Conservation (phyloP, 2,888 invertebrate species). For the Theretra japonica region DNA sequence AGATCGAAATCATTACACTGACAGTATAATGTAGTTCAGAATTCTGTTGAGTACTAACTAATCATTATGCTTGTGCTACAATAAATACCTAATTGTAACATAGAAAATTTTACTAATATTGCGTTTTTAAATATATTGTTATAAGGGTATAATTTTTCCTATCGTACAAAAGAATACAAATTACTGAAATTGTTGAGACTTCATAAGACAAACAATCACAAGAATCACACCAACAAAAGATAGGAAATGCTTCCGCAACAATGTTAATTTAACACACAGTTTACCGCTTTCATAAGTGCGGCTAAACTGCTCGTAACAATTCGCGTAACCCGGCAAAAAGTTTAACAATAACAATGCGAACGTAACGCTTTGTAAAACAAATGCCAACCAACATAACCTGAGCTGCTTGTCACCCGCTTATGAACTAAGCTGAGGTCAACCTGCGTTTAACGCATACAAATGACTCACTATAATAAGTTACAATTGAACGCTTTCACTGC, state of each 20-base stretch:
- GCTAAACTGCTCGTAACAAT: conserved; percentile 41
- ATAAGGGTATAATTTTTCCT: no score
- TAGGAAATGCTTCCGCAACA: not conserved
- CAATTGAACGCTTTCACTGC: conserved; percentile 54
- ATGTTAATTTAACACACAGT: not conserved
- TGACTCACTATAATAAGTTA: conserved; percentile 50
- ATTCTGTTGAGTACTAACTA: no score
- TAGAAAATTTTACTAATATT: no score
- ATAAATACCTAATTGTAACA: no score
- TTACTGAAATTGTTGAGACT: no score
- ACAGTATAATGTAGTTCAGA: no score
- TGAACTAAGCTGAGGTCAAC: conserved; percentile 35
- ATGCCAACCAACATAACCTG: conserved; percentile 14
- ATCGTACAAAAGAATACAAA: no score
- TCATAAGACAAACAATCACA: not conserved
- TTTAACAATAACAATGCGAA: conserved; percentile 36
- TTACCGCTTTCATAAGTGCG: conserved; percentile 42
- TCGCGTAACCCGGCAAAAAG: conserved; percentile 48
- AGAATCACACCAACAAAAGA: not conserved
- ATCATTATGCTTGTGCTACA: no score
- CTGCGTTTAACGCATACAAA: conserved; percentile 36
- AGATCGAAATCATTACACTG: no score
- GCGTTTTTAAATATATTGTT: no score
- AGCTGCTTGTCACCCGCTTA: conserved; percentile 12
- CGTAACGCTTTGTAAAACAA: conserved; percentile 9